These are phyloP conservation scores for Cydia splendana DNA, from an alignment of 1,140 invertebrate genomes.

Conservation along the genomic window DNA sequence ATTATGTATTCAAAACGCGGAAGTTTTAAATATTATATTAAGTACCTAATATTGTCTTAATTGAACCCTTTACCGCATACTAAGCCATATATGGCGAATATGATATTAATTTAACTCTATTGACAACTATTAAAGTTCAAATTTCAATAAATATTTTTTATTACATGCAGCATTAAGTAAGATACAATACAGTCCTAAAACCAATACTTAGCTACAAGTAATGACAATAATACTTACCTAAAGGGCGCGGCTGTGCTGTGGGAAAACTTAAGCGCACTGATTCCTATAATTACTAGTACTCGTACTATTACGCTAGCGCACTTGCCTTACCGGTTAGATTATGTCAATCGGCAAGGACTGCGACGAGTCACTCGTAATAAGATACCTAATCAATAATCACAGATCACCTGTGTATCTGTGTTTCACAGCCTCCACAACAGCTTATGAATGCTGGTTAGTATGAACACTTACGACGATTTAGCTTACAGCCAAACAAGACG, in stretches of 20 bases:
- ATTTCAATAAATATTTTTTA: too few species aligned
- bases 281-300: constrained; percentile 13
- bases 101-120: too few species aligned
- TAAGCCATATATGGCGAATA: too few species aligned
- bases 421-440: not conserved
- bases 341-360: constrained; percentile 20
- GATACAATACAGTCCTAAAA: too few species aligned
- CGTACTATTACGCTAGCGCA: not conserved
- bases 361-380: constrained; percentile 29
- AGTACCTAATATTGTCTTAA: too few species aligned
- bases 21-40: too few species aligned
- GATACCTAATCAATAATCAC: constrained; percentile 6
- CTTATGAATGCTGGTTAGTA: not conserved
- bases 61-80: too few species aligned
- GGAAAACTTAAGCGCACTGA: constrained; percentile 4
- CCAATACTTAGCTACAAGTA: not conserved
- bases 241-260: constrained; percentile 14
- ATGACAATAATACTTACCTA: not conserved
- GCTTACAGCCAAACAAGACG: not conserved
- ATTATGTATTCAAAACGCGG: too few species aligned
- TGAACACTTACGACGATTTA: not conserved
- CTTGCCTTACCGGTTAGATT: constrained; percentile 4
- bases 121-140: too few species aligned
- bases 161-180: too few species aligned
- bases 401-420: not conserved